A percentile compares a stretch with the other conserved stretches of the same genome.
Conservation (phyloP, 1,140 invertebrate genomes). For the Araneus ventricosus region DNA sequence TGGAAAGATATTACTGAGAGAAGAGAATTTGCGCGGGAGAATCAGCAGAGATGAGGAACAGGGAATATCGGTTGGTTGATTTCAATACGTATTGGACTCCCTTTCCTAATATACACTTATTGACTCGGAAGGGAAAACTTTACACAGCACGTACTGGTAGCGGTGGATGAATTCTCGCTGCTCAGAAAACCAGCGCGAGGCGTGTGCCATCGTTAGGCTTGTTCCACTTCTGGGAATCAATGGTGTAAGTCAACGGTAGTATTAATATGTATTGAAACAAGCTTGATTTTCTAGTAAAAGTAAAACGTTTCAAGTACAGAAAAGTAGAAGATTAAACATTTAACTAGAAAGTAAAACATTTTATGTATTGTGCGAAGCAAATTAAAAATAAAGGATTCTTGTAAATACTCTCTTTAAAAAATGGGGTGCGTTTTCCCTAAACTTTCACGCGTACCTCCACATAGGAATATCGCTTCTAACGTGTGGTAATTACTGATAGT, state of each 20-base stretch:
- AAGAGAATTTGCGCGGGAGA: not conserved
- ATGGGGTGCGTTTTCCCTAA: too few species aligned
- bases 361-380: too few species aligned
- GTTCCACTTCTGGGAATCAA: not conserved
- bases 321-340: too few species aligned
- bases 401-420: too few species aligned
- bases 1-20: not conserved
- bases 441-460: too few species aligned
- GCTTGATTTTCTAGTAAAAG: not conserved
- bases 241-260: not conserved
- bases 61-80: not conserved
- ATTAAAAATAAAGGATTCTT: too few species aligned
- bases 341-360: too few species aligned
- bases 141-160: not conserved
- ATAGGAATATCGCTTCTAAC: too few species aligned
- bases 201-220: not conserved
- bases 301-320: too few species aligned
- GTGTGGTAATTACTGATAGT: too few species aligned
- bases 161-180: not conserved
- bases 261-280: not conserved
- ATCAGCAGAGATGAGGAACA: conserved; percentile 1
- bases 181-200: not conserved
- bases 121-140: conserved; percentile 6
- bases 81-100: not conserved
- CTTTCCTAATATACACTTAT: not conserved